Conservation (phyloP, 1,140 invertebrate genomes). For the Bicyclus anynana region DNA sequence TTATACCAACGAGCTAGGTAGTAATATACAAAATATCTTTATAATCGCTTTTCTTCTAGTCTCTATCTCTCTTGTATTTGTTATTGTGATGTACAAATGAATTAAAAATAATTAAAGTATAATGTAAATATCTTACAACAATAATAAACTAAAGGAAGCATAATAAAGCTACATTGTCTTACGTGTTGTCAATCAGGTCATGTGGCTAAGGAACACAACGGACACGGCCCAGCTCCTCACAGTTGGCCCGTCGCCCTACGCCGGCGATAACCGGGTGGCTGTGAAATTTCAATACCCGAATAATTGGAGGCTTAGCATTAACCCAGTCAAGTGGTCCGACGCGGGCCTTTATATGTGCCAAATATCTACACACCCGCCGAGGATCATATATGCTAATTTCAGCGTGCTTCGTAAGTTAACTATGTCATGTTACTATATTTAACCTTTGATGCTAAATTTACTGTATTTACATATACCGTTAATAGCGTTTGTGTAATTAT, state of each 20-base stretch:
- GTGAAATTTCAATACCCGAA: constrained; percentile 89
- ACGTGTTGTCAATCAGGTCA: constrained; percentile 78
- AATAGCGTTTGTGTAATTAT: too few species aligned
- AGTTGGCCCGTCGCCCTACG: constrained; percentile 84
- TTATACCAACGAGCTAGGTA: too few species aligned
- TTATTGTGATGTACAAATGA: too few species aligned
- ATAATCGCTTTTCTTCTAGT: too few species aligned
- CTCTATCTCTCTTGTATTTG: too few species aligned
- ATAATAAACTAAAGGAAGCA: too few species aligned
- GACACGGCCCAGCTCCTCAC: constrained; percentile 87
- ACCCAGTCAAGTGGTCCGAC: constrained; percentile 84
- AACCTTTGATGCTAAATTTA: too few species aligned
- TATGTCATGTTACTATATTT: not conserved
- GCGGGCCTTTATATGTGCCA: constrained; percentile 91
- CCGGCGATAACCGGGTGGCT: constrained; percentile 83
- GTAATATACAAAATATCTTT: too few species aligned
- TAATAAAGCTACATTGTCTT: not conserved
- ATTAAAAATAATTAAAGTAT: too few species aligned
- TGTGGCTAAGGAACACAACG: constrained; percentile 85
- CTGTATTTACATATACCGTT: too few species aligned
- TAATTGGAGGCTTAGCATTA: constrained; percentile 89
- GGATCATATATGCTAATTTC: constrained; percentile 80
- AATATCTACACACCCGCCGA: constrained; percentile 90
- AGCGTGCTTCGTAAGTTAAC: constrained; percentile 79
- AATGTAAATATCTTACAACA: too few species aligned